phyloP scores from a whole-genome alignment of 2,888 invertebrate species.

The Napeogenes sylphis region DNA sequence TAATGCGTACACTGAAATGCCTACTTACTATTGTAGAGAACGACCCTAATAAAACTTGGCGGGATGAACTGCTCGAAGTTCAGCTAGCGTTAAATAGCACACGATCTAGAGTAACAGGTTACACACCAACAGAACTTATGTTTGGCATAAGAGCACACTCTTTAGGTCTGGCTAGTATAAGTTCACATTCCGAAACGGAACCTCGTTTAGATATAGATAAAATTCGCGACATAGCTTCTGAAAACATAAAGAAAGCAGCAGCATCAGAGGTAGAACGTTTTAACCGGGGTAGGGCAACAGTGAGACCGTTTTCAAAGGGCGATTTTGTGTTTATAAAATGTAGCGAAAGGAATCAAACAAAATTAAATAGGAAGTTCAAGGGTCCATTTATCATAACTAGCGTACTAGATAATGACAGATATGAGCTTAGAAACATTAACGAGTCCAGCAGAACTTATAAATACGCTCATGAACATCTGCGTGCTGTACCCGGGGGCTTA shows the following conservation, averaged over 20 bases:
- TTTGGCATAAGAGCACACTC: no score
- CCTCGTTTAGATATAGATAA: no score
- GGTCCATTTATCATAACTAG: constrained; percentile 22
- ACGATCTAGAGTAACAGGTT: no score
- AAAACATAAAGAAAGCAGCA: constrained; percentile 4
- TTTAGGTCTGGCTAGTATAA: no score
- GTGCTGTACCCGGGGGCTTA: constrained; percentile 24
- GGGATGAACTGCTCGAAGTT: no score
- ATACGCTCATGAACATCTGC: constrained; percentile 31
- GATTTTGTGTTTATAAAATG: constrained; percentile 32
- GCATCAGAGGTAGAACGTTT: constrained; percentile 4
- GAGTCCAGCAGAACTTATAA: constrained; percentile 26
- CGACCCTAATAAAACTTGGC: no score
- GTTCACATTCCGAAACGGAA: no score
- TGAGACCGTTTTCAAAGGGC: constrained; percentile 26
- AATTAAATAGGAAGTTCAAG: constrained; percentile 29
- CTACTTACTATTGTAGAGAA: no score
- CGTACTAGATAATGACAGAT: constrained; percentile 25
- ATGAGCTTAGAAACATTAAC: constrained; percentile 21
- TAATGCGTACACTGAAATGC: no score
- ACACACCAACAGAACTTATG: no score
- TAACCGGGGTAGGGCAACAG: constrained; percentile 2
- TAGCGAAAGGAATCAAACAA: constrained; percentile 31
- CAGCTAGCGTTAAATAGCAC: no score
- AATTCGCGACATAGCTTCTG: no score